Evolutionary conservation across 2,113 vertebrate genomes (phyloP).

Genomic region (Poeciliopsis occidentalis): DNA sequence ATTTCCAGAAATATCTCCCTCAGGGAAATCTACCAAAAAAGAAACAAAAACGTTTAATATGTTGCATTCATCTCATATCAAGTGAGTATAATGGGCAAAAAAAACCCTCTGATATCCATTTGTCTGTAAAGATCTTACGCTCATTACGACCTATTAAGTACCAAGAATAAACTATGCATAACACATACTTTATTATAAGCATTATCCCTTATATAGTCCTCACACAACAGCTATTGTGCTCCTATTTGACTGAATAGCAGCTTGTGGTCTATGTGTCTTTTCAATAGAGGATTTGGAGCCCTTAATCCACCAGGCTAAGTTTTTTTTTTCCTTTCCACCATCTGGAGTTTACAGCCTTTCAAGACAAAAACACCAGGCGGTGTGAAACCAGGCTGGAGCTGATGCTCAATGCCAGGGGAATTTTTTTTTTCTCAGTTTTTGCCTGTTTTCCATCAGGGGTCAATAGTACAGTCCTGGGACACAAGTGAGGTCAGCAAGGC

Average conservation of each 20-base stretch:
- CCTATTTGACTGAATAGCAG: conserved; percentile 73
- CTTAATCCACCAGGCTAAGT: conserved; percentile 81
- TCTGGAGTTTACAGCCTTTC: conserved; percentile 81
- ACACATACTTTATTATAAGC: conserved; percentile 67
- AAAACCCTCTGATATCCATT: conserved; percentile 48
- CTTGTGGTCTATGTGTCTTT: conserved; percentile 73
- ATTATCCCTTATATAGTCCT: conserved; percentile 62
- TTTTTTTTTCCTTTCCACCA: conserved; percentile 76
- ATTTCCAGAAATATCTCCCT: conserved; percentile 10
- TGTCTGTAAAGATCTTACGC: conserved; percentile 64
- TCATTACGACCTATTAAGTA: conserved; percentile 71
- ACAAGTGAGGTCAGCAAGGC: conserved; percentile 41
- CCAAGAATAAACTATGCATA: conserved; percentile 73
- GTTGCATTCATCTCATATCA: conserved; percentile 54
- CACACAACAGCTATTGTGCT: conserved; percentile 72
- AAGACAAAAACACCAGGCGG: conserved; percentile 78
- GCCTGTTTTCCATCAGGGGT: conserved; percentile 57
- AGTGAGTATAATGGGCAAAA: conserved; percentile 67
- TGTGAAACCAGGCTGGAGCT: conserved; percentile 69
- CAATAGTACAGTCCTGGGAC: conserved; percentile 50
- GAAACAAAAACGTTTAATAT: conserved; percentile 18
- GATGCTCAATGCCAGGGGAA: conserved; percentile 58
- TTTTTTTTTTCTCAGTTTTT: conserved; percentile 24
- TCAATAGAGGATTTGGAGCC: conserved; percentile 77
- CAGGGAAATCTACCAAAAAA: conserved; percentile 12